These are phyloP conservation scores for Ceyx cyanopectus DNA, from an alignment of 2,113 vertebrate species.

Conservation along the genomic window DNA sequence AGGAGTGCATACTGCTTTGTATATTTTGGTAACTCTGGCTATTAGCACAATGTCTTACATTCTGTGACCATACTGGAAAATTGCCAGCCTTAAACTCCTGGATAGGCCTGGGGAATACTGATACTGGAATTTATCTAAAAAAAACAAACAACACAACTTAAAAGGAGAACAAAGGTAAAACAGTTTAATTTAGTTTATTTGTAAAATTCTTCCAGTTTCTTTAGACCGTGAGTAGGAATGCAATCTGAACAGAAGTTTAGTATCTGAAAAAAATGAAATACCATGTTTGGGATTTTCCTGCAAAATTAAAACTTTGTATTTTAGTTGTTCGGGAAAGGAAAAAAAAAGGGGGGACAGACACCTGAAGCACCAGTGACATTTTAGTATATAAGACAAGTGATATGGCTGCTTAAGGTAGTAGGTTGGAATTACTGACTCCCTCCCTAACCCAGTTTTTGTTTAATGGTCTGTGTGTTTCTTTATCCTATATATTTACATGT, in stretches of 20 bases:
- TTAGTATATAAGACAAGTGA: background rate
- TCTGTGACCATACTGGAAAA: background rate
- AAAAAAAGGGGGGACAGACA: background rate
- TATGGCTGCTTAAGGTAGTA: background rate
- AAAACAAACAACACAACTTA: background rate
- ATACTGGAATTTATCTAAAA: slow-evolving; percentile 1
- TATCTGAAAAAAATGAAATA: background rate
- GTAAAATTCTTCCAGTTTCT: background rate
- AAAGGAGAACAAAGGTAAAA: background rate
- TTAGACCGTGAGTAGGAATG: background rate
- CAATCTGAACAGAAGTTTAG: background rate
- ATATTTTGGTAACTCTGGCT: slow-evolving; percentile 16
- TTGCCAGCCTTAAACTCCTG: background rate
- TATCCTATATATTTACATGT: slow-evolving; percentile 10
- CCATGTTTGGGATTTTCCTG: background rate
- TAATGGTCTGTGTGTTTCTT: slow-evolving; percentile 13
- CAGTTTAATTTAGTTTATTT: background rate
- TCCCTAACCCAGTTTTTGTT: slow-evolving; percentile 28
- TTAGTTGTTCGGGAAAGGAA: background rate
- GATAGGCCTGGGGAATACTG: background rate
- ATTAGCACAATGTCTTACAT: slow-evolving; percentile 6
- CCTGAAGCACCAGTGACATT: background rate
- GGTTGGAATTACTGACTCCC: background rate
- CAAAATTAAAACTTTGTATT: background rate
- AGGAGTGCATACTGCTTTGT: background rate